Percentiles rank a stretch among this genome's conserved stretches.
Evolutionary conservation across 2,113 vertebrate species (phyloP).

Genomic region (Periophthalmodon schlosseri): DNA sequence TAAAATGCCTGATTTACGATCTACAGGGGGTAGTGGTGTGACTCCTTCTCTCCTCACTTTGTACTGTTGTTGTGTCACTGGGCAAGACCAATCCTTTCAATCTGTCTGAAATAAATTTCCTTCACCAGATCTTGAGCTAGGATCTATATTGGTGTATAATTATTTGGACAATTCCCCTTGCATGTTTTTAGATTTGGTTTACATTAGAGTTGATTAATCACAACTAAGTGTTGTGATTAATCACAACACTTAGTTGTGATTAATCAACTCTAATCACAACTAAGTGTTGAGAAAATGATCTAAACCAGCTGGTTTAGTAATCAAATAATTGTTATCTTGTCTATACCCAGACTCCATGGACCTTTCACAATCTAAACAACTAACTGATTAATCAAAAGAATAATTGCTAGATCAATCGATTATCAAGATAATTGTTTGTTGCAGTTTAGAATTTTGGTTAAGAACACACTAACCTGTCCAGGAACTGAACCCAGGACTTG

Average conservation of each 20-base stretch:
- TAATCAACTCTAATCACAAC: neutral
- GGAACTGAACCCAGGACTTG: neutral
- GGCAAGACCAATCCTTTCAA: neutral
- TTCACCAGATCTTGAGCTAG: neutral
- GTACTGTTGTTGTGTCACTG: neutral
- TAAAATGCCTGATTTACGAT: neutral
- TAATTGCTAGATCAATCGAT: too few relatives aligned
- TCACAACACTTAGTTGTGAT: too few relatives aligned
- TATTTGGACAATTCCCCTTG: neutral
- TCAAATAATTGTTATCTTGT: too few relatives aligned
- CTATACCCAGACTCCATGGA: too few relatives aligned
- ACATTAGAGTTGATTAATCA: neutral
- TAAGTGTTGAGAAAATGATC: too few relatives aligned
- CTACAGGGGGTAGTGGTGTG: neutral
- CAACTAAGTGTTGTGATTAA: too few relatives aligned
- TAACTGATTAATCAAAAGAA: too few relatives aligned
- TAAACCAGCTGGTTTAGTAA: too few relatives aligned
- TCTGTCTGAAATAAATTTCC: too few relatives aligned
- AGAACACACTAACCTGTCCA: neutral
- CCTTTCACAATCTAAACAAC: too few relatives aligned
- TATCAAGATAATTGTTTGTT: too few relatives aligned
- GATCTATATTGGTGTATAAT: neutral
- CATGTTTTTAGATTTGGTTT: neutral
- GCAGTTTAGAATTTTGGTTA: neutral
- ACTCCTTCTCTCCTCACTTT: neutral